phyloP scores from a whole-genome alignment of 2,113 vertebrate species.

The Fukomys damarensis region DNA sequence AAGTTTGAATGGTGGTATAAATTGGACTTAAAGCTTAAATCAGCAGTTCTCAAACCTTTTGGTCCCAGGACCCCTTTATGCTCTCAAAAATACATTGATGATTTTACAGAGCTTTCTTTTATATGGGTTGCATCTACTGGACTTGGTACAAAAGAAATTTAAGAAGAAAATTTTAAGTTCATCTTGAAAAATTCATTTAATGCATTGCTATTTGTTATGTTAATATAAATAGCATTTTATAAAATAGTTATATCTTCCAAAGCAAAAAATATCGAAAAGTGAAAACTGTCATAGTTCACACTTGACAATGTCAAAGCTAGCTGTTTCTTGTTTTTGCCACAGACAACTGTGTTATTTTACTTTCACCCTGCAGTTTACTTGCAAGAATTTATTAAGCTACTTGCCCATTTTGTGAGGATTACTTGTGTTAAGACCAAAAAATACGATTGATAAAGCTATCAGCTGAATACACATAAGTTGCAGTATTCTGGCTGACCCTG shows the following conservation, averaged over 20 bases:
- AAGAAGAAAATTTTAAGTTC: neutral
- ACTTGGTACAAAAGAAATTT: neutral
- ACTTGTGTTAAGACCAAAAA: neutral
- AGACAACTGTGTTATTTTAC: fast-evolving
- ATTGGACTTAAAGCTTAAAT: neutral
- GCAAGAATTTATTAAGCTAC: neutral
- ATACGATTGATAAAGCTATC: neutral
- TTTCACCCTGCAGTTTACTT: neutral
- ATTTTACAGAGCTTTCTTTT: neutral
- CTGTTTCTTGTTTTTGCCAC: neutral
- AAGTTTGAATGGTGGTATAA: neutral
- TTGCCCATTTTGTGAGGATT: neutral
- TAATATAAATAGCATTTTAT: neutral
- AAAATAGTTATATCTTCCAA: neutral
- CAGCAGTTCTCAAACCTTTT: neutral
- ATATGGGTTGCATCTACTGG: neutral
- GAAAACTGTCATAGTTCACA: neutral
- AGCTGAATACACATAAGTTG: fast-evolving
- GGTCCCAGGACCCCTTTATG: neutral
- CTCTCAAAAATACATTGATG: neutral
- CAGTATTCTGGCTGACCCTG: neutral
- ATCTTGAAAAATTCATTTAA: neutral
- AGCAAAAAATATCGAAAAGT: neutral
- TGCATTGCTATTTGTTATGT: neutral
- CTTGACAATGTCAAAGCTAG: neutral